Evolutionary conservation across 2,888 invertebrate genomes (phyloP), one percentile per base, ranked within the genome.

Genomic region (Cephalotes varians): DNA sequence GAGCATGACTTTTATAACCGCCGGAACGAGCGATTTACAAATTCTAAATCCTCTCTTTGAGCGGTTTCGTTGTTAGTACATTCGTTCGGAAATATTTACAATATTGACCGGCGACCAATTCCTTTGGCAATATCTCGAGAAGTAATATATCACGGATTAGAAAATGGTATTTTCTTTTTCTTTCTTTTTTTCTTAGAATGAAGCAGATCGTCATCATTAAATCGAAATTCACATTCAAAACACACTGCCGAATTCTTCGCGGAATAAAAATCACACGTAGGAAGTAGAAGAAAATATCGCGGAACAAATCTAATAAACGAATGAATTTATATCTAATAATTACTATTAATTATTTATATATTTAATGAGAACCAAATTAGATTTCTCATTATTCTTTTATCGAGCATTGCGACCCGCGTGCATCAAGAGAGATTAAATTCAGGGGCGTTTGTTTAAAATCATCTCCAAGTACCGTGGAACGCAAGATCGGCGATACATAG

Each of bases 21-120:
- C 18, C 12, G 71, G 25, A 79, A 79, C 44, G 40, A 44, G 56
- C 69, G 28, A 69, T 56, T 79, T 79, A 69, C 56, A 69, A 79
- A 56, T 44, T 69, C 12, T 56, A 18, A 49, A 34, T 69, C 21
- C 31, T 51, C 21, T 25, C 37, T 49, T 37, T 34, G 44, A 34
- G 34, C 21, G 31, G 54, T 69, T 44, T 34, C 54, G 34, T 65
- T 49, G 62, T 25, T 77, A 65, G 21, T 15, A 56, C 44, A 21
- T 21, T 28, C 28, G 31, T 67, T 28, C 65, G 54, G 28, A 28
- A 10, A 1, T 77, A 54, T 77, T 76, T 67, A 67, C 21, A 34
- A 79, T 34, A 79, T 56, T 56, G 69, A 56, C 71, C 1, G 12
- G 44, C 56, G 69, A 69, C 2, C 44, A 79, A 69, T 76, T 64